Base-by-base conservation (phyloP, 2,888 invertebrate genomes). In the Thymelicus acteon region DNA sequence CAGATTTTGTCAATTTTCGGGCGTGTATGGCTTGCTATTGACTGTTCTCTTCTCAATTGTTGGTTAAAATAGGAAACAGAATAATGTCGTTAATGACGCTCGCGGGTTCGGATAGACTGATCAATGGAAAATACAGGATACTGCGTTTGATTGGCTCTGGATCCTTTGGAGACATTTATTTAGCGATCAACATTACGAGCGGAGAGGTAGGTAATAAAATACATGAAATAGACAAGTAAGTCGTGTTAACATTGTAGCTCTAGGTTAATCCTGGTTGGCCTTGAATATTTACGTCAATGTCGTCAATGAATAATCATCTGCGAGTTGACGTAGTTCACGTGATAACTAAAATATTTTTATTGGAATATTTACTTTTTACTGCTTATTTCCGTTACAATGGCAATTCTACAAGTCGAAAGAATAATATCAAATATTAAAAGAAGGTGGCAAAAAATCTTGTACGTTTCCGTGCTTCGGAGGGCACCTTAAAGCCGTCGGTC, bases 111-210 rank as follows among this genome's bases (percentile, higher is more conserved):
- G 69, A 63, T 5, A 62, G 5, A 15, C 39, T 97, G 89, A 96
- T 98, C 86, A 98, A 97, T 88, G 97, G 97, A 89, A 98, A 98
- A 94, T 99, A 99, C 95, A 97, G 98, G 92, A 96, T 99, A 86
- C 97, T 98, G 89, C 96, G 98, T 87, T 98, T 98, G 96, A 98
- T 99, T 90, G 98, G 99, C 86, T 98, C 98, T 93, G 99, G 99
- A 80, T 99, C 99, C 70, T 99, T 99, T 93, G 99, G 99, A 89
- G 99, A 99, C 95, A 99, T 99, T 93, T 99, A 98, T 95, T 95
- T 99, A 90, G 99, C 98, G 85, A 97, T 98, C 95, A 98, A 98
- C 95, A 96, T 97, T 88, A 96, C 96, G 86, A 98, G 96, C 95
- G 98, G 98, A 92, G 98, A 98, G 96, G 97, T 97, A 95, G 37